Base-by-base conservation (phyloP, 2,888 invertebrate species). In the Pedicia rivosa region DNA sequence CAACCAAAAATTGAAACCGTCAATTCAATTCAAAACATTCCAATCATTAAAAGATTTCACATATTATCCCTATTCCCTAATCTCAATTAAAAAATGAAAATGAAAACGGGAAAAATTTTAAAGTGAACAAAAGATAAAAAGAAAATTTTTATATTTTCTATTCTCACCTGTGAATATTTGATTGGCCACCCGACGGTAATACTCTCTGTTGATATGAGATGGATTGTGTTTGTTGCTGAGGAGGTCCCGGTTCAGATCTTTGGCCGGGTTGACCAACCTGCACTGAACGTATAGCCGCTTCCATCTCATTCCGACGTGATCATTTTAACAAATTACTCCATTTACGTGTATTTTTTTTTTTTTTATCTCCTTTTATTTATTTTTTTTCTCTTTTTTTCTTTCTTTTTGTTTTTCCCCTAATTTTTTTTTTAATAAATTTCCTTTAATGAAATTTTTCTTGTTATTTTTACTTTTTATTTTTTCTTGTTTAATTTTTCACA, bases 241-340 rank as follows among this genome's bases (percentile, higher is more conserved):
- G 45, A 45, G 49, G 47, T 33, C 47, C 48, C 40, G 45, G 47
- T 45, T 48, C 49, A 47, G 41, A 42, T 43, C 49, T 48, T 47
- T 49, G 49, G 50, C 56, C 57, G 51, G 57, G 49, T 50, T 57
- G 56, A 49, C 60, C 60, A 56, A 60, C 60, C 60, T 61, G 61
- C 55, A 59, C 59, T 61, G 59, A 58, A 53, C 61, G 61, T 52
- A 61, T 59, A 53, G 61, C 61, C 58, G 61, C 61, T 61, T 61
- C 61, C 61, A 61, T 61, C 57, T 61, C 61, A 61, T 61, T 60
- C 61, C 61, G 61, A 59, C 59, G 55, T 48, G 42, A 46, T 56
- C 45, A 47, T 45, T 40, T 42, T 38, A 41, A 38, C 25, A 41
- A 44, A 40, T 41, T 41, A 41, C 40, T 30, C 35, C 39, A 40